Evolutionary conservation across 2,113 vertebrate genomes (phyloP).

Genomic region (Sturnira hondurensis): DNA sequence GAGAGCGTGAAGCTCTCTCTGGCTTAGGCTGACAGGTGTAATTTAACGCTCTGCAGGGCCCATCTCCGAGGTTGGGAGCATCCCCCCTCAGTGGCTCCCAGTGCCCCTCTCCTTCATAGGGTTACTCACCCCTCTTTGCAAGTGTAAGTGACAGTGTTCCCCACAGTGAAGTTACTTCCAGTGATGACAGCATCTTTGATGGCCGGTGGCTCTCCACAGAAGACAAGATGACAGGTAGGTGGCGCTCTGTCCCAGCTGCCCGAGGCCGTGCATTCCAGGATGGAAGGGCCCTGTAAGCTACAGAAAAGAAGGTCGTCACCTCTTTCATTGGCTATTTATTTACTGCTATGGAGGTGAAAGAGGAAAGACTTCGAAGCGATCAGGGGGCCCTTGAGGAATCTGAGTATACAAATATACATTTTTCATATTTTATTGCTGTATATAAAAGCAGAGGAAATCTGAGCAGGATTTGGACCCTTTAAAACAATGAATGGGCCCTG

Average conservation of each 20-base stretch:
- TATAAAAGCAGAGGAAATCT: background rate
- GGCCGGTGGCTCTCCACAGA: slow-evolving; percentile 87
- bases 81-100: background rate
- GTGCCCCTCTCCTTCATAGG: background rate
- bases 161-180: slow-evolving; percentile 90
- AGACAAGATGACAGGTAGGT: slow-evolving; percentile 85
- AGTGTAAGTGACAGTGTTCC: slow-evolving; percentile 87
- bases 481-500: background rate
- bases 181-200: slow-evolving; percentile 85
- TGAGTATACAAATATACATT: background rate
- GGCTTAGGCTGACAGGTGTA: background rate
- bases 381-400: background rate
- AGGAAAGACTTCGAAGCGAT: background rate
- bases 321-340: background rate
- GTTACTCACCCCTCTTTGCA: slow-evolving; percentile 96
- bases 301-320: slow-evolving; percentile 36
- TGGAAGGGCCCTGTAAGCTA: slow-evolving; percentile 90
- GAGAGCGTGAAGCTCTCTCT: background rate
- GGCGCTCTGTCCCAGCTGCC: slow-evolving; percentile 89
- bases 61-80: rapidly evolving
- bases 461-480: background rate
- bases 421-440: background rate
- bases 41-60: background rate
- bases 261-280: slow-evolving; percentile 87
- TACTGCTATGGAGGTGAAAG: background rate